phyloP scores from a whole-genome alignment of 2,888 invertebrate genomes.

The Tanytarsus gracilentus region DNA sequence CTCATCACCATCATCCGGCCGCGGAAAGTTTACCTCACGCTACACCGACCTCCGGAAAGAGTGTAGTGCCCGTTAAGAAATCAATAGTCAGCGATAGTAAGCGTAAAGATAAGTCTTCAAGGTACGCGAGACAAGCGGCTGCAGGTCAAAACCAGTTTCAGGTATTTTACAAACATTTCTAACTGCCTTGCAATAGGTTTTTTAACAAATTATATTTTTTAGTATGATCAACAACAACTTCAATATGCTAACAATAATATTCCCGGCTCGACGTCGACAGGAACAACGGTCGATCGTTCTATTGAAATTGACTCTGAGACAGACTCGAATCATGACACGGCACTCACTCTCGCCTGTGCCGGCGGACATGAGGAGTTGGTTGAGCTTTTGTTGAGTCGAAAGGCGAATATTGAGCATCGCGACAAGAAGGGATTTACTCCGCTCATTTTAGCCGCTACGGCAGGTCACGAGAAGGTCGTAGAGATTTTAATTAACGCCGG shows the following conservation, averaged over 20 bases:
- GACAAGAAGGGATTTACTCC: constrained; percentile 99
- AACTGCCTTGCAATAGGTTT: background rate
- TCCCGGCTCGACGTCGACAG: constrained; percentile 36
- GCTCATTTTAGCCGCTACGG: constrained; percentile 92
- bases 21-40: too few species aligned
- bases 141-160: constrained; percentile 34
- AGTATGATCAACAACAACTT: constrained; percentile 26
- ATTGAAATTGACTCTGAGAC: constrained; percentile 97
- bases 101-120: constrained; percentile 43
- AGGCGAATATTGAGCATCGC: constrained; percentile 94
- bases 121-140: constrained; percentile 41
- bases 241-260: constrained; percentile 21
- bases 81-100: constrained; percentile 33
- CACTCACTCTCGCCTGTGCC: constrained; percentile 92
- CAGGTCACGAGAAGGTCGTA: constrained; percentile 82
- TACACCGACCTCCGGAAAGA: too few species aligned
- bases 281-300: constrained; percentile 55
- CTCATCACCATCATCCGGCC: constrained; percentile 31
- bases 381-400: constrained; percentile 78
- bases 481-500: constrained; percentile 87
- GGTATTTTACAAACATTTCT: too few species aligned
- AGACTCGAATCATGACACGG: constrained; percentile 97
- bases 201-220: too few species aligned
- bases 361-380: constrained; percentile 96
- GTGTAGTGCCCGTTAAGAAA: background rate